Evolutionary conservation across 2,797 vertebrate species (phyloP).

Genomic region (Fringilla coelebs): DNA sequence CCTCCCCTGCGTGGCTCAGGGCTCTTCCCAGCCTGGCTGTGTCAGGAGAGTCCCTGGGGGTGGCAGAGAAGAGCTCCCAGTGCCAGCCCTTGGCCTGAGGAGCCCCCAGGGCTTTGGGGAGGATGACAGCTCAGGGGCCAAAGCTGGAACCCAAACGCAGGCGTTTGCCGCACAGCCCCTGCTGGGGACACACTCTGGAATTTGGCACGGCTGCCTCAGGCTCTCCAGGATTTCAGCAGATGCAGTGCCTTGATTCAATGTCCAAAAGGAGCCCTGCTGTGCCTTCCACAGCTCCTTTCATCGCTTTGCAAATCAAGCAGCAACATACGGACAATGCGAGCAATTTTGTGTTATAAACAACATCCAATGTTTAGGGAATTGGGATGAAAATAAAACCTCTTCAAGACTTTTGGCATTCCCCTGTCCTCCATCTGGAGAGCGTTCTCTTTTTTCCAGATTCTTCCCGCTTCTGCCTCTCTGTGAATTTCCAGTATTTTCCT

Average conservation of each 20-base stretch:
- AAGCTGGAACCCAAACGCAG: slow-evolving; percentile 36
- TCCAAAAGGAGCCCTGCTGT: slow-evolving; percentile 62
- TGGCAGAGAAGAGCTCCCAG: background rate
- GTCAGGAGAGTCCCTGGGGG: background rate
- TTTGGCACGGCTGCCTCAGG: slow-evolving; percentile 52
- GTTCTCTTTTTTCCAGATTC: slow-evolving; percentile 25
- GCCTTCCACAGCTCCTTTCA: slow-evolving; percentile 66
- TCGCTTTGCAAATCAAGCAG: slow-evolving; percentile 49
- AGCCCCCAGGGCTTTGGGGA: slow-evolving; percentile 11
- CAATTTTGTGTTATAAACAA: slow-evolving; percentile 65
- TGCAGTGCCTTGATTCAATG: slow-evolving; percentile 63
- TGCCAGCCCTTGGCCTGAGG: background rate
- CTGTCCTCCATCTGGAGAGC: slow-evolving; percentile 40
- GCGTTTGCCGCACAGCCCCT: background rate
- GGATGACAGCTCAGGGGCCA: slow-evolving; percentile 27
- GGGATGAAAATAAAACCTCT: slow-evolving; percentile 51
- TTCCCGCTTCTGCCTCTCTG: slow-evolving; percentile 27
- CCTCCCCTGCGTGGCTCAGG: background rate
- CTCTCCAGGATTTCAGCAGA: slow-evolving; percentile 66
- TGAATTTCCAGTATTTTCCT: background rate
- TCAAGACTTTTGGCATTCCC: slow-evolving; percentile 50
- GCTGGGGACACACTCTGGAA: slow-evolving; percentile 53
- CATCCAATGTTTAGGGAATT: slow-evolving; percentile 59
- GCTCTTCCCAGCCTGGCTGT: background rate
- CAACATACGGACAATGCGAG: slow-evolving; percentile 65